These are phyloP conservation scores for Stercorarius parasiticus DNA, from an alignment of 2,113 vertebrate species.

Conservation along the genomic window DNA sequence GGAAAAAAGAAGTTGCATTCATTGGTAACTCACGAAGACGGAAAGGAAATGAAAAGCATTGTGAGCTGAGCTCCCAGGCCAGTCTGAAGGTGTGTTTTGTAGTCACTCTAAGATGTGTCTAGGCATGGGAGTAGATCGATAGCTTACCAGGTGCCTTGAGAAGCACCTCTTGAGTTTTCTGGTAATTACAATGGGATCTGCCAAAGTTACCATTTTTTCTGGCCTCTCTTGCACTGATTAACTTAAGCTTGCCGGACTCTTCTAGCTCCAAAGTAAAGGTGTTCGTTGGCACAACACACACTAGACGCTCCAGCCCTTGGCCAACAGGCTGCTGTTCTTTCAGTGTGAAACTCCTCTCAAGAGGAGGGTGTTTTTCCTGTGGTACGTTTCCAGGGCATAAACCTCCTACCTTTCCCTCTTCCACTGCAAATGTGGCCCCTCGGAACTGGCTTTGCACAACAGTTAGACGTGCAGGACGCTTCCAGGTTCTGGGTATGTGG, in stretches of 20 bases:
- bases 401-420: not conserved
- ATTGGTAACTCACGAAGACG: not conserved
- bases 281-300: not conserved
- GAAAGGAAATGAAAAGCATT: not conserved
- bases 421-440: not conserved
- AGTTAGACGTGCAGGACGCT: not conserved
- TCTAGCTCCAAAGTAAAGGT: not conserved
- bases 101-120: not conserved
- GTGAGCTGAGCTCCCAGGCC: not conserved
- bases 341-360: not conserved
- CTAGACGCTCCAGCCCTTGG: accelerated
- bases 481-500: not conserved
- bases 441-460: not conserved
- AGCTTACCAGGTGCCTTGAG: not conserved
- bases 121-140: accelerated
- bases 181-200: not conserved
- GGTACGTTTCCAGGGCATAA: not conserved
- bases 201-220: not conserved
- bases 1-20: not conserved
- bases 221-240: not conserved
- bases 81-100: not conserved
- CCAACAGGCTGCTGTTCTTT: not conserved
- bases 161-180: not conserved
- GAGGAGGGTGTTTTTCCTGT: not conserved
- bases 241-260: not conserved